Percentiles rank a stretch among this genome's conserved stretches.
phyloP scores from a whole-genome alignment of 2,113 vertebrate genomes.

The Mandrillus leucophaeus region DNA sequence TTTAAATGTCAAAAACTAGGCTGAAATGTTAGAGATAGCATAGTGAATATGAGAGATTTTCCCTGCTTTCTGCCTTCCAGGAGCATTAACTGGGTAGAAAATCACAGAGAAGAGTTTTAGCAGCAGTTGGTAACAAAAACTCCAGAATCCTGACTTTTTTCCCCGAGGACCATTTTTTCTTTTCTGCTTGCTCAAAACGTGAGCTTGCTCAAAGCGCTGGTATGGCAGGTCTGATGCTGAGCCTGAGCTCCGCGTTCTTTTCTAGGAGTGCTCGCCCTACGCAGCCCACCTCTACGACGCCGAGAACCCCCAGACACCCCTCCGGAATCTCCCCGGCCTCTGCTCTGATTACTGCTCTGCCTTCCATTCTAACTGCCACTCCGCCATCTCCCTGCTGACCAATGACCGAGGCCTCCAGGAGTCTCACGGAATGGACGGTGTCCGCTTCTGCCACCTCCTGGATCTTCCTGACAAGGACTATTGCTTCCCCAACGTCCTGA shows the following conservation, averaged over 20 bases:
- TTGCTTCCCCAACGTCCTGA: slow-evolving; percentile 89
- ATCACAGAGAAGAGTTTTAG: not conserved
- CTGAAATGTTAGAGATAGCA: not conserved
- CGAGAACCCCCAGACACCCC: slow-evolving; percentile 86
- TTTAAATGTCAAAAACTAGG: not conserved
- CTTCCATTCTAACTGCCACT: slow-evolving; percentile 85
- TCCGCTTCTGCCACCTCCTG: slow-evolving; percentile 85
- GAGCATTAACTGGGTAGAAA: not conserved
- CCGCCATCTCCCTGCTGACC: slow-evolving; percentile 84
- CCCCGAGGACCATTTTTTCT: not conserved
- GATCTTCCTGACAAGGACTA: slow-evolving; percentile 88
- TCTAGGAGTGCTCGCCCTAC: slow-evolving; percentile 91
- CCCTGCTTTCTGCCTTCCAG: not conserved
- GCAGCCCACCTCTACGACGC: slow-evolving; percentile 90
- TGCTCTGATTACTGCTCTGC: slow-evolving; percentile 88
- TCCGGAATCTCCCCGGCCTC: slow-evolving; percentile 88
- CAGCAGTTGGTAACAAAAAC: not conserved
- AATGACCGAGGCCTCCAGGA: slow-evolving; percentile 75
- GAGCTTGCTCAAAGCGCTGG: too few species aligned
- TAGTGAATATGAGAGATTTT: not conserved
- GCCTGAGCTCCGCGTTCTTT: not conserved
- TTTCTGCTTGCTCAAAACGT: not conserved
- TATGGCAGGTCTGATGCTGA: not conserved
- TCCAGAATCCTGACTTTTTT: not conserved
- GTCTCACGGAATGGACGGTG: slow-evolving; percentile 67